Percentiles rank a stretch among this genome's conserved stretches.
phyloP scores from a whole-genome alignment of 2,113 vertebrate genomes.

The Orycteropus afer region DNA sequence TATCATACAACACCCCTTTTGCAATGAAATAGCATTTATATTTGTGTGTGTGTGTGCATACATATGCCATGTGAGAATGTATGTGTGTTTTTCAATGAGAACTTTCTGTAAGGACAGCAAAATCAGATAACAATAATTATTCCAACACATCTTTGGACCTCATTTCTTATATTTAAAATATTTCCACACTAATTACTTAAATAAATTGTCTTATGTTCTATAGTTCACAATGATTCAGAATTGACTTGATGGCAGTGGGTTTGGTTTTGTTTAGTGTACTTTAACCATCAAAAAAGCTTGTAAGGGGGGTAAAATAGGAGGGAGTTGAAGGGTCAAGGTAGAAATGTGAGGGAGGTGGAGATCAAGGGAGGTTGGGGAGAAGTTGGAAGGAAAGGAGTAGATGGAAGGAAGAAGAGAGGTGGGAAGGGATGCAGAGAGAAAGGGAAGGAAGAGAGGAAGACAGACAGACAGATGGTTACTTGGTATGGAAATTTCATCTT shows the following conservation, averaged over 20 bases:
- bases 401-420: not conserved
- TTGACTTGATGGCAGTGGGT: no score
- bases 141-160: not conserved
- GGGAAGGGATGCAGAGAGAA: not conserved
- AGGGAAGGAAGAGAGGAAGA: not conserved
- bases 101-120: not conserved
- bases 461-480: accelerated
- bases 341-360: not conserved
- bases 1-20: not conserved
- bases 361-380: not conserved
- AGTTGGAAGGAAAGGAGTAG: accelerated
- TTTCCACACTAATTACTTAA: not conserved
- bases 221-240: no score
- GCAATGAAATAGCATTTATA: not conserved
- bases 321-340: not conserved
- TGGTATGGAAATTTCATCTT: not conserved
- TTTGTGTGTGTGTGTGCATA: not conserved
- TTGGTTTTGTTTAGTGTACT: not conserved
- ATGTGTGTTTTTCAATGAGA: not conserved
- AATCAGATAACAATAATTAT: not conserved
- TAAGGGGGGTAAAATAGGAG: not conserved
- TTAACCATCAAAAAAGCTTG: not conserved
- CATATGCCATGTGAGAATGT: not conserved
- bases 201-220: not conserved
- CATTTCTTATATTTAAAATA: not conserved